Base-by-base conservation (phyloP, 2,113 vertebrate genomes). In the Perccottus glenii region DNA sequence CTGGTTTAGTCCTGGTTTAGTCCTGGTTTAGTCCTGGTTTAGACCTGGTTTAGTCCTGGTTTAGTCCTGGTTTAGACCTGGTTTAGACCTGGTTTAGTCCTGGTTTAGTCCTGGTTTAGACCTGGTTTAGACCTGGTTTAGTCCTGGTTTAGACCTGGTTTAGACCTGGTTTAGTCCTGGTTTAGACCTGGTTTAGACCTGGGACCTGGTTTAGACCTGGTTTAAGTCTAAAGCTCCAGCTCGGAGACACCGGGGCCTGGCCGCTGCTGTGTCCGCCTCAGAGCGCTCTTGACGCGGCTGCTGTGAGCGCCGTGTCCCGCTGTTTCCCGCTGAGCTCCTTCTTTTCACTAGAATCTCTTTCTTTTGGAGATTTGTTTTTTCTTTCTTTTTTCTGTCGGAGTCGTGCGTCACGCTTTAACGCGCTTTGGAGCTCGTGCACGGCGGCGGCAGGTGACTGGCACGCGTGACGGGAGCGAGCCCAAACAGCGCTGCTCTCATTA, bases 361-460 rank as follows among this genome's bases (percentile, higher is more conserved):
- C 57, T 68, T 12, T 45, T 11, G n/a, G n/a, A n/a, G n/a, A n/a
- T 45, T 12, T 45, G 10, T 45, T 55, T 55, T 55, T n/a, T 38
- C 33, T 55, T 33, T 33, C 52, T 4, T 33, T 55, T 55, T 55
- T 38, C 6, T 15, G 52, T 33, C 52, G 7, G 12, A 15, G 52
- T 12, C 52, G 52, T 33, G 50, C 33, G 52, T 55, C 52, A 55
- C 33, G 52, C 52, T 55, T 36, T 55, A 55, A 55, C 33, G 52
- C 6, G 52, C 52, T 55, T 55, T 55, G 33, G 50, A 52, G 50
- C 27, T 52, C 50, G 12, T 27, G 50, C 75, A 73, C 64, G 80
- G 86, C 8, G 46, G 46, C 77, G 91, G 90, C 94, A 92, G 92
- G 92, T 95, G 94, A 96, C 94, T 92, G 94, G 93, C 94, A 95